Conservation (phyloP, 2,797 vertebrate species). For the Brotula barbata region DNA sequence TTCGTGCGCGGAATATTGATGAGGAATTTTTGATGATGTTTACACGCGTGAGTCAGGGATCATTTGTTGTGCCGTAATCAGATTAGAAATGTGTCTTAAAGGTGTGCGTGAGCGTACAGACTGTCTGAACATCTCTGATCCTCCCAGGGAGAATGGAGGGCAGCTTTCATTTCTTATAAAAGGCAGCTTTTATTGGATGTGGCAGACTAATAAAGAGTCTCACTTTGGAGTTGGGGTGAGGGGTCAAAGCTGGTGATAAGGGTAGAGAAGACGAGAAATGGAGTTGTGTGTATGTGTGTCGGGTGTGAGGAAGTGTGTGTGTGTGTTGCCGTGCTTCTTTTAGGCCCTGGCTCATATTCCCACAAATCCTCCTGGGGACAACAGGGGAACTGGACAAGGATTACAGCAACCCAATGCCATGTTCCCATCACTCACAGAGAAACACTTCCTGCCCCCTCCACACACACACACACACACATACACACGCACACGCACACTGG, state of each 20-base stretch:
- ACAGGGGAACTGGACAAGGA: slow-evolving; percentile 63
- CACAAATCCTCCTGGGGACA: slow-evolving; percentile 52
- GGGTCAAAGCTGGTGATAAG: slow-evolving; percentile 70
- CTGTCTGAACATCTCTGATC: slow-evolving; percentile 60
- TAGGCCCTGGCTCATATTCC: slow-evolving; percentile 55
- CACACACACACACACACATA: no score
- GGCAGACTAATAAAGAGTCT: slow-evolving; percentile 77
- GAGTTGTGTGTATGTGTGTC: slow-evolving; percentile 20
- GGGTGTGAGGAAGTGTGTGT: no score
- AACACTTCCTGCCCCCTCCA: slow-evolving; percentile 47
- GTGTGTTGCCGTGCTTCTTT: slow-evolving; percentile 25
- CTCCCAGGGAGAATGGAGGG: slow-evolving; percentile 36
- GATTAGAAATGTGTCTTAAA: slow-evolving; percentile 40
- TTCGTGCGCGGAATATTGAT: no score
- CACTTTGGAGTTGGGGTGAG: slow-evolving; percentile 68
- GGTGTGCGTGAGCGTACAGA: no score
- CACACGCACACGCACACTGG: no score
- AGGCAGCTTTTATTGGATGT: slow-evolving; percentile 74
- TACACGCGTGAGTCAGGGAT: no score
- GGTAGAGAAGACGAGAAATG: slow-evolving; percentile 57
- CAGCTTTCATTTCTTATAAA: slow-evolving; percentile 60
- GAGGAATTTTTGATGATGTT: no score
- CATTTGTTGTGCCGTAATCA: no score
- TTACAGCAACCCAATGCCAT: slow-evolving; percentile 50
- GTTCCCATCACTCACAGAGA: slow-evolving; percentile 66